Percentiles rank a stretch among this genome's conserved stretches.
These are phyloP conservation scores for Xenopus petersii DNA, from an alignment of 2,797 vertebrate species.

Conservation along the genomic window DNA sequence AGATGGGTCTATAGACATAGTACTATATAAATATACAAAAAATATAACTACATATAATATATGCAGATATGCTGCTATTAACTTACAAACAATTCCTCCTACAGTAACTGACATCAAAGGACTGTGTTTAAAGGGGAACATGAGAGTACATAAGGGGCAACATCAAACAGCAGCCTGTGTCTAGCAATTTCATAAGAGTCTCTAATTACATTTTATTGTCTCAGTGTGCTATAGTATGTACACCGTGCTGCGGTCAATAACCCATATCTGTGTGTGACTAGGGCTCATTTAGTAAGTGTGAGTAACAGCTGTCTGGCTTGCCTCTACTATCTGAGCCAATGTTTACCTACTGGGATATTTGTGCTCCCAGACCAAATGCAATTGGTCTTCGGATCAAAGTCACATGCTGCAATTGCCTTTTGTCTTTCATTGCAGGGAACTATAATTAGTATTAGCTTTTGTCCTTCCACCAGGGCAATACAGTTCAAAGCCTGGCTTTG, in stretches of 20 bases:
- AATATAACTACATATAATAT: too few relatives aligned
- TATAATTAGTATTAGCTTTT: not conserved
- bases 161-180: conserved; percentile 16
- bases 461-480: too few relatives aligned
- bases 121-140: not conserved
- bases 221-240: conserved; percentile 5
- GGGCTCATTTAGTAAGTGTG: not conserved
- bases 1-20: too few relatives aligned
- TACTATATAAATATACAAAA: too few relatives aligned
- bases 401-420: not conserved
- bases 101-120: conserved; percentile 10
- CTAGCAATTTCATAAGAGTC: not conserved
- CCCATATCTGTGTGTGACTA: too few relatives aligned
- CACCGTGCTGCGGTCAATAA: not conserved
- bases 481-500: too few relatives aligned
- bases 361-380: not conserved
- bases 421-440: not conserved
- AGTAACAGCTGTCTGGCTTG: not conserved
- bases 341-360: conserved; percentile 4
- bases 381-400: not conserved
- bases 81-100: conserved; percentile 6
- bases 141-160: not conserved
- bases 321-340: not conserved
- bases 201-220: conserved; percentile 22
- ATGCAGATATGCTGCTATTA: not conserved